These are phyloP conservation scores for Macropodus opercularis DNA, from an alignment of 2,797 vertebrate species.

Conservation along the genomic window DNA sequence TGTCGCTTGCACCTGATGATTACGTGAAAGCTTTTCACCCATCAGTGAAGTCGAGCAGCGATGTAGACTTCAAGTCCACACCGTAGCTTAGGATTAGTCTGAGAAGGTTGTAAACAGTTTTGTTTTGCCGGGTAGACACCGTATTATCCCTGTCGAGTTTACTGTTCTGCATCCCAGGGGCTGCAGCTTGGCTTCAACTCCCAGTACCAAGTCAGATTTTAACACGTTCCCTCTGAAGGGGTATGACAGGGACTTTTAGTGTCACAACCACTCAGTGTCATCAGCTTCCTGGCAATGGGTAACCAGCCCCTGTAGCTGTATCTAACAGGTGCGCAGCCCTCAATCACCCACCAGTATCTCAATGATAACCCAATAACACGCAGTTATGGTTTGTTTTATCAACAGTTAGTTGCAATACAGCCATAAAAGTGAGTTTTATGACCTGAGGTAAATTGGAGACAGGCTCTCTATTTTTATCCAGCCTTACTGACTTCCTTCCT, in stretches of 20 bases:
- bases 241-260: conserved; percentile 37
- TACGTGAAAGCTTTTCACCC: conserved; percentile 13
- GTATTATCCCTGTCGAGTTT: conserved; percentile 16
- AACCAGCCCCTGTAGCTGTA: conserved; percentile 30
- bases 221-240: conserved; percentile 42
- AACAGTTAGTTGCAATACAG: conserved; percentile 35
- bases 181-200: conserved; percentile 43
- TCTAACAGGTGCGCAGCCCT: conserved; percentile 32
- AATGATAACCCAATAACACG: conserved; percentile 52
- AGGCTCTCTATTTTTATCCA: conserved; percentile 49
- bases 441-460: conserved; percentile 40
- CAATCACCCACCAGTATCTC: neutral
- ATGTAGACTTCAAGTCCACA: conserved; percentile 20
- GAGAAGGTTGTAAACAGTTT: conserved; percentile 24
- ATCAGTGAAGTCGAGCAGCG: conserved; percentile 22
- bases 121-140: conserved; percentile 22
- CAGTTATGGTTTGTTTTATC: conserved; percentile 57
- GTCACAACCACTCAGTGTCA: conserved; percentile 46
- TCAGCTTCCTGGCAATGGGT: conserved; percentile 37
- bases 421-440: conserved; percentile 56
- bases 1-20: conserved; percentile 45
- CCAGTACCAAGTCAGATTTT: conserved; percentile 53
- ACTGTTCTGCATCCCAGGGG: conserved; percentile 19
- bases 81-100: conserved; percentile 16
- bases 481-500: conserved; percentile 26